Evolutionary conservation across 2,888 invertebrate species (phyloP), one percentile per base, ranked within the genome.

Genomic region (Apoderus coryli): DNA sequence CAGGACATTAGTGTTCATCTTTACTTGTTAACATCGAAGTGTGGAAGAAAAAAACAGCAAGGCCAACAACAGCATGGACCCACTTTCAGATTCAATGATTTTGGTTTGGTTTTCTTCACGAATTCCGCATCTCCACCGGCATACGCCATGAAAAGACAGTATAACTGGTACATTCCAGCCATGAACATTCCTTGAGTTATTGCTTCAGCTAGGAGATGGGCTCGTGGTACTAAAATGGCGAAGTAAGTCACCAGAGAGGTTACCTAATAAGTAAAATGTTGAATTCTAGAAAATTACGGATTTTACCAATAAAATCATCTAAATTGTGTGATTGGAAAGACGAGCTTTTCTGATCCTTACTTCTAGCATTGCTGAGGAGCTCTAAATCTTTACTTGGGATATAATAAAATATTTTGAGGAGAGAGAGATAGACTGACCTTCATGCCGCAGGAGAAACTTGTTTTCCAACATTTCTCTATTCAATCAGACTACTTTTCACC

Each of bases 11-110:
- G n/a, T n/a, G n/a, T n/a, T n/a, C n/a, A n/a, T n/a, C n/a, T 34
- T 27, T 56, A 74, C 73, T 66, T 67, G 36, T 62, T 60, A 12
- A 73, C 56, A 32, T 59, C 57, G 1, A 68, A 62, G 22, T 59
- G 56, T 1, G 76, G 76, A 33, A 78, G 50, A 40, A 60, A 60
- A 26, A 48, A 54, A 43, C 72, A 74, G 45, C 73, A 74, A 1
- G 77, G 77, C 72, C 72, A 76, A 47, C 78, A 79, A 51, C 79
- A 79, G 49, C 76, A 77, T 2, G 79, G 79, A 14, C 68, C 63
- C 4, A 73, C 72, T 46, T 66, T 60, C 9, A 72, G 63, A 50
- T 67, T 68, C 44, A 78, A 52, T 4, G 61, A 56, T 37, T 65
- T 61, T 2, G 69, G 68, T 44, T 68, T 66, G 2, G 69, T 61